Evolutionary conservation across 2,888 invertebrate species (phyloP), one percentile per base, ranked within the genome.

Genomic region (Phengaris alcon): DNA sequence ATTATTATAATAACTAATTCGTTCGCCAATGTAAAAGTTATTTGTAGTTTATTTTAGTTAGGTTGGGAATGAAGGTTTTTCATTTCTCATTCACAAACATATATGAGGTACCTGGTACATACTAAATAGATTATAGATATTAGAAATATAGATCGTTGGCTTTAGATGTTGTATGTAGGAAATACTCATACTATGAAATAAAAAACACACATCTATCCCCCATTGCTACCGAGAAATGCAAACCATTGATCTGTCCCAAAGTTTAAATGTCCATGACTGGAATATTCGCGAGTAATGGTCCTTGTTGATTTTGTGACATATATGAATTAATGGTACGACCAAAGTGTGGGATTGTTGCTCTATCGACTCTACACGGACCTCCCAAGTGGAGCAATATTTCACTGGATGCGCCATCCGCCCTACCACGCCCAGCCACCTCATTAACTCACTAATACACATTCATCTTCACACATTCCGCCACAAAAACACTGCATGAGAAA

Each of bases 271-370:
- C 69, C n/a, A 69, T 69, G 59, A 15, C 59, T 59, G 48, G 15
- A 69, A 48, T 48, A 69, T 48, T 69, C 48, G 69, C 74, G 35
- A 80, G 79, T 79, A 78, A 82, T 84, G 83, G 88, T 90, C 88
- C 85, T 83, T 79, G 82, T 79, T 81, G 77, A 82, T 82, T 85
- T 85, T 84, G 80, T 80, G 84, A 84, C 82, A 87, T 89, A 91
- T 89, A 92, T 91, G 87, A 88, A 92, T 91, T 91, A 90, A 84
- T 82, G 78, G 85, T 87, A 91, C 90, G 91, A 91, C 92, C 92
- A 91, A 92, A 91, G 91, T 90, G 88, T 91, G 90, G 88, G 82
- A 88, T 91, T 92, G 93, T 91, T 91, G 91, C 83, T 88, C 89
- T 87, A 86, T 87, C 85, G 84, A 85, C 82, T 81, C 81, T 78